Evolutionary conservation across 2,888 invertebrate genomes (phyloP), one percentile per base, ranked within the genome.

Genomic region (Omphaloscelis lunosa): DNA sequence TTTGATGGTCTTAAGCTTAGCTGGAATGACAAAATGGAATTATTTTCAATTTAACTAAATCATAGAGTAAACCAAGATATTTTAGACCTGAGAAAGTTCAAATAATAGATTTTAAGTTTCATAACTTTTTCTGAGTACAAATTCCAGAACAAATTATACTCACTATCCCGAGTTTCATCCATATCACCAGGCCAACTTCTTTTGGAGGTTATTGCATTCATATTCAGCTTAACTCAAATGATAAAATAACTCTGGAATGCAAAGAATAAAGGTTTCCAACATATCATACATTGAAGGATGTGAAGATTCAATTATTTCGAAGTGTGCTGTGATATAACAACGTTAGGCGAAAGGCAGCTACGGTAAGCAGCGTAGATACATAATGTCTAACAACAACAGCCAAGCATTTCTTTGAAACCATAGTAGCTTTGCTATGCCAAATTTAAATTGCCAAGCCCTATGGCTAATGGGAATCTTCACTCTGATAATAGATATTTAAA

Each of bases 141-240:
- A 51, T 6, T 20, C 23, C 9, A 34, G 9, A 1, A n/a, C 11
- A 34, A 67, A 39, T 45, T 23, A 65, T 34, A 81, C 82, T 72
- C 86, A 92, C 90, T 89, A 70, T 89, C 87, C 71, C 79, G 82
- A 62, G 78, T 65, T 80, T 88, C 91, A 53, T 91, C 90, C 78
- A 88, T 88, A 69, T 90, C 89, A 23, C 86, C 85, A 72, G 84
- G 80, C 91, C 92, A 92, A 75, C 86, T 86, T 78, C 91, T 89
- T 80, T 91, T 91, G 62, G 86, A 83, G 74, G 90, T 89, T 70
- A 84, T 53, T 68, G 73, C 79, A 85, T 88, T 93, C 92, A 93
- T 93, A 83, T 80, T 89, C 58, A 82, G n/a, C 17, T 62, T n/a
- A 67, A 39, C 58, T 8, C 59, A 63, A 59, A 70, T 5, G 23